phyloP scores from a whole-genome alignment of 2,113 vertebrate species.

The Alaudala cheleensis region DNA sequence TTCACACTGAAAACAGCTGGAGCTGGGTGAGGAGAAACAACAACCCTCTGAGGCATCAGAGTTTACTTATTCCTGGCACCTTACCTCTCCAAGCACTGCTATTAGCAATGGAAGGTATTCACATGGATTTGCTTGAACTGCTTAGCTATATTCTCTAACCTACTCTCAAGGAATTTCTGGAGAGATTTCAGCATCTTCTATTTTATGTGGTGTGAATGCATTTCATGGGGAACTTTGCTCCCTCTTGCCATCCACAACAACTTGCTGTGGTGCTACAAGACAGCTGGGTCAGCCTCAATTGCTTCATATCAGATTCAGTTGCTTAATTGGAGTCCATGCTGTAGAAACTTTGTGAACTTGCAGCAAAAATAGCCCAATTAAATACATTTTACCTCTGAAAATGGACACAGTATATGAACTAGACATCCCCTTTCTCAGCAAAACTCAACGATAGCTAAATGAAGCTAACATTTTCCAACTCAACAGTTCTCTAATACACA shows the following conservation, averaged over 20 bases:
- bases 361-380: constrained; percentile 51
- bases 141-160: not conserved
- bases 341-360: constrained; percentile 27
- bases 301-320: not conserved
- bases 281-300: constrained; percentile 7
- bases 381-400: constrained; percentile 21
- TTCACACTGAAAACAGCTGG: not conserved
- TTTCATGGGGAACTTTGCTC: not conserved
- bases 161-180: not conserved
- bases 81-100: not conserved
- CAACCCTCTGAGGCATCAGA: not conserved
- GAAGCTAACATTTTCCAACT: constrained; percentile 56
- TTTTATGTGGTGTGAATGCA: not conserved
- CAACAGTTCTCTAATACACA: constrained; percentile 26
- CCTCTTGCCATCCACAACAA: not conserved
- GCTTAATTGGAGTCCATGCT: not conserved
- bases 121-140: not conserved
- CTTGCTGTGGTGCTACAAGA: not conserved
- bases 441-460: constrained; percentile 49
- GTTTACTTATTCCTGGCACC: not conserved
- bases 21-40: not conserved
- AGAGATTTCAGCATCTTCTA: not conserved
- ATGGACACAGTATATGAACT: not conserved
- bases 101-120: not conserved
- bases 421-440: constrained; percentile 23